Conservation (phyloP, 2,888 invertebrate species). For the Siphonodentalium dalli region DNA sequence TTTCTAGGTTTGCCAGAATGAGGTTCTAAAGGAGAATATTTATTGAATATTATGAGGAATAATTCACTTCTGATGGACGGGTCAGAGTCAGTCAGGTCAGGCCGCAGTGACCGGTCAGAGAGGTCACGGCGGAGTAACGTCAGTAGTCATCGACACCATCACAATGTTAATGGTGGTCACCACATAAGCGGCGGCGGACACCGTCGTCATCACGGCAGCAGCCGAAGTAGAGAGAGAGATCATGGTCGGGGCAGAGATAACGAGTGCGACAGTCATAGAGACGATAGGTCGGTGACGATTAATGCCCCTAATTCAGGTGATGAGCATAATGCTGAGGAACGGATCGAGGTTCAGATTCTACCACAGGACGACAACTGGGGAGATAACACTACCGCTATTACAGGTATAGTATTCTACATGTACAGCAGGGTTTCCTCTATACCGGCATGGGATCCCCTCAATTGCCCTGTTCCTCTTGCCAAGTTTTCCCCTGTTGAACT, state of each 20-base stretch:
- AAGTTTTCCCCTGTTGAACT: no score
- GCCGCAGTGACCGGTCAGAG: constrained; percentile 81
- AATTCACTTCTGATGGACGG: no score
- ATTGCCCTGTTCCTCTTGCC: no score
- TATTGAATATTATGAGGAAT: no score
- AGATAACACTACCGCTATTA: constrained; percentile 96
- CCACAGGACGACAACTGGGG: constrained; percentile 99
- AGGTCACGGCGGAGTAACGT: constrained; percentile 68
- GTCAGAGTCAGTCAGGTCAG: constrained; percentile 90
- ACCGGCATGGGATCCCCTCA: no score
- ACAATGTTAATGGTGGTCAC: no score
- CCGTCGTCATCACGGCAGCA: constrained; percentile 30
- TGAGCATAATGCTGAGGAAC: constrained; percentile 53
- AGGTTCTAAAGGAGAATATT: no score
- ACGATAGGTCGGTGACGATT: constrained; percentile 56
- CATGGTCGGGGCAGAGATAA: no score
- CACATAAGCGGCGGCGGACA: constrained; percentile 29
- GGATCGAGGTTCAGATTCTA: constrained; percentile 91
- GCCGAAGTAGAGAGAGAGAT: constrained; percentile 38
- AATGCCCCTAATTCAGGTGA: constrained; percentile 49
- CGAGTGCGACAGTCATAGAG: constrained; percentile 36
- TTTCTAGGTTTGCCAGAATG: no score
- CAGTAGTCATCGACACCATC: constrained; percentile 45
- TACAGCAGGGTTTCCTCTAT: no score
- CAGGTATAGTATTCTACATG: constrained; percentile 74